Base-by-base conservation (phyloP, 1,140 invertebrate genomes). In the Formica selysi region DNA sequence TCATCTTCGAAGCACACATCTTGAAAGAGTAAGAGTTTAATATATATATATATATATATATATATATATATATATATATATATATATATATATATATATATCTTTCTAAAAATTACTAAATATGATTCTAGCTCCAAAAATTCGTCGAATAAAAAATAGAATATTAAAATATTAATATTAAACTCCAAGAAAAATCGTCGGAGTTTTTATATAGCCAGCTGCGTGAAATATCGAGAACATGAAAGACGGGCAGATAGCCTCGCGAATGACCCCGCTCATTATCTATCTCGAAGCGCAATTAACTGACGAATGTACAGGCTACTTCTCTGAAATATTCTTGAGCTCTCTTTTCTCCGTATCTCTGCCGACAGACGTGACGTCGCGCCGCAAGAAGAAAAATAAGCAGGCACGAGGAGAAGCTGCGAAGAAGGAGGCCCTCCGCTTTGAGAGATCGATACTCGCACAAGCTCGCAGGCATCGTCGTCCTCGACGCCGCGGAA, bases 231-330 rank as follows among this genome's bases (percentile, higher is more conserved):
- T 73, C 51, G 54, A 26, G 54, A 62, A 26, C 41, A 84, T 10
- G 59, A 76, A 62, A 76, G 59, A 64, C 62, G 62, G 32, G 57
- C 8, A 62, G 89, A 91, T 91, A 91, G 74, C 90, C 91, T 32
- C 73, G 41, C 26, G 59, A 65, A 90, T 87, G 90, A 91, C 90
- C 90, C 79, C 81, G 57, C 81, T 83, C 88, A 85, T 90, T 90
- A 91, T 91, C 90, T 90, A 91, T 91, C 90, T 71, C 41, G 65
- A 61, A 73, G 76, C 68, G 65, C 83, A 79, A 81, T 88, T 70
- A 73, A 71, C 36, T 64, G 70, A 38, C 64, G 59, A 65, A 73
- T 4, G 73, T 48, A 48, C 51, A 38, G 32, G 26, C 11, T 44
- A 38, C 57, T 41, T 41, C 11, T 51, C 73, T 36, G 62, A 54